Base-by-base conservation (phyloP, 2,797 vertebrate species). In the Poecilia picta region DNA sequence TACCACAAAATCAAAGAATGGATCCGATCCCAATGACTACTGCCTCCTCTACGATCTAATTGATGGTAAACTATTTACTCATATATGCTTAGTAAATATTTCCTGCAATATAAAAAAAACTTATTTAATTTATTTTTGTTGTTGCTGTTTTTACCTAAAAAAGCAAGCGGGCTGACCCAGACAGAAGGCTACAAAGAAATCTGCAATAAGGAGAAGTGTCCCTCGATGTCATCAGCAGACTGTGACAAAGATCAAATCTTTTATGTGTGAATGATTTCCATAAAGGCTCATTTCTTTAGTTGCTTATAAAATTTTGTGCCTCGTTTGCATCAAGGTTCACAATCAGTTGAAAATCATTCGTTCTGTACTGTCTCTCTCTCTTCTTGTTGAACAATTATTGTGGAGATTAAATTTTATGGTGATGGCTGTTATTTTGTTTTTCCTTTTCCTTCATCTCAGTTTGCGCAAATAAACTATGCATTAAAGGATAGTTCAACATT, bases 21-120 rank as follows among this genome's bases (percentile, higher is more conserved):
- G 2, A 33, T 74, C 59, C 5, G 6, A 28, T 49, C 74, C 81
- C 2, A 85, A 81, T 53, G 81, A 85, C 55, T 83, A 83, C 72
- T 87, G 81, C 72, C 81, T 85, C 8, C 66, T 85, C 41, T 64
- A 78, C 64, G 75, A 55, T 66, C 78, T 82, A 5, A 57, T 82
- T 15, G 46, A 78, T 43, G 73, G 78, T 81, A 77, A n/a, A 28
- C 28, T 7, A 31, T 71, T 79, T 62, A 70, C 47, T 33, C 11
- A 45, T 4, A 28, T 72, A 51, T 62, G 59, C 25, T 31, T 11
- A 23, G 12, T 59, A 18, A 16, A 33, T 45, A n/a, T 39, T 28
- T 57, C 6, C 4, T 51, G 28, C 10, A 20, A 41, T 7, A 25
- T 25, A 13, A 36, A 53, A 53, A 47, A 16, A 10, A 8, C 15